A percentile compares a stretch with the other conserved stretches of the same genome.
Evolutionary conservation across 1,140 invertebrate genomes (phyloP).

Genomic region (Dinoponera quadriceps): DNA sequence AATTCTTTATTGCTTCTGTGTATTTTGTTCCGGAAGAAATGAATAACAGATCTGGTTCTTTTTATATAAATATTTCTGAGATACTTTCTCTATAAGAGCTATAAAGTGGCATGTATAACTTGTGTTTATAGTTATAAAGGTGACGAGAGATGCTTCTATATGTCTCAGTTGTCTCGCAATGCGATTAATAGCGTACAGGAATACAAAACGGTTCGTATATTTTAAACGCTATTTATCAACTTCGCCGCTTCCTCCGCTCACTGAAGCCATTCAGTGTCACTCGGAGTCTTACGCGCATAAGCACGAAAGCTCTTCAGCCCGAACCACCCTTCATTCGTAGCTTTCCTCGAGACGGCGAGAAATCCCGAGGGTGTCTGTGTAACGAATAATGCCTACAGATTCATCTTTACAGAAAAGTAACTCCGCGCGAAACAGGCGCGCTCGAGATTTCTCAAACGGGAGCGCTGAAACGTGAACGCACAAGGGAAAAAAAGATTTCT

Average conservation of each 20-base stretch:
- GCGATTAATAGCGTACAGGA: constrained; percentile 5
- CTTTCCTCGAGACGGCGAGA: not conserved
- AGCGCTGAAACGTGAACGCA: not conserved
- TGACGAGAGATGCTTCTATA: not conserved
- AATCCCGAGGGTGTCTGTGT: constrained; percentile 1
- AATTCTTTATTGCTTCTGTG: too few species aligned
- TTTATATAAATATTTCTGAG: not conserved
- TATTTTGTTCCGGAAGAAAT: too few species aligned
- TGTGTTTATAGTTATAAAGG: not conserved
- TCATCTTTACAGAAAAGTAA: constrained; percentile 30
- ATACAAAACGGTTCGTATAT: constrained; percentile 11
- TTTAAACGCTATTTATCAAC: constrained; percentile 46
- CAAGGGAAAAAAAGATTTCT: not conserved
- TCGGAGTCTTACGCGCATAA: constrained; percentile 32
- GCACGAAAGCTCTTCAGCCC: constrained; percentile 32
- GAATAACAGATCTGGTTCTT: not conserved
- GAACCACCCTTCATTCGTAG: constrained; percentile 17
- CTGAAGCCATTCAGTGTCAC: constrained; percentile 9
- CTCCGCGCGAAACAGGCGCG: not conserved
- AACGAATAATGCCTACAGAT: constrained; percentile 51
- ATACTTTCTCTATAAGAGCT: not conserved
- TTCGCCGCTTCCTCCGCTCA: constrained; percentile 4
- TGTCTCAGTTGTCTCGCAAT: not conserved
- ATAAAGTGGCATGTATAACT: not conserved
- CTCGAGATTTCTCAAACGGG: not conserved